Evolutionary conservation across 2,113 vertebrate species (phyloP), one percentile per base, ranked within the genome.

Genomic region (Thunnus maccoyii): DNA sequence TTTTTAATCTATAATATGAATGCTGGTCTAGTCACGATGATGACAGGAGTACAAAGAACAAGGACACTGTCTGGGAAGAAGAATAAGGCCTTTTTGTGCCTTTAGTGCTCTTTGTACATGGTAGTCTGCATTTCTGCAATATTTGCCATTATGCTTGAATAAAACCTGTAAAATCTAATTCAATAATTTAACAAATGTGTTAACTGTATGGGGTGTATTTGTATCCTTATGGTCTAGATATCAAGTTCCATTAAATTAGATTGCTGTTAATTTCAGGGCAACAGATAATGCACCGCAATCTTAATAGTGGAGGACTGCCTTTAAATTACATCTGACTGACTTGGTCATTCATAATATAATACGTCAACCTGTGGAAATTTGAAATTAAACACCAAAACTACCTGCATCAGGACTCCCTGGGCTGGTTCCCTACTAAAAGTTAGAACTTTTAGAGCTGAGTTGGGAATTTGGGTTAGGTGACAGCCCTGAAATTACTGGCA

Each of bases 401-500:
- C 32, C 41, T 13, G 15, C 55, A 32, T 32, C 14, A 61, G 30
- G 52, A 66, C 16, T 17, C 18, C 30, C 4, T 30, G 2, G 27
- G 27, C 27, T 48, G 16, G 16, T 25, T 54, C 32, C 58, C 17
- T 51, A 16, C 50, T 16, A 71, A 71, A 79, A 61, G 64, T 56
- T 13, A 60, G 60, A 30, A 58, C 41, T 57, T 72, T 72, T 56
- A 47, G 25, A 30, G 58, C 57, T 58, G 25, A 55, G 50, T n/a
- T 22, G 27, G 22, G 22, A 58, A 71, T 78, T 74, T 68, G n/a
- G n/a, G 52, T 75, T 66, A 18, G 15, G 27, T 41, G 75, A 57
- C 18, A 11, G 56, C 14, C 44, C 51, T 64, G 20, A 82, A 72
- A 79, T 78, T 69, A 72, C 75, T 12, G 9, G 12, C 46, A 60